Evolutionary conservation across 2,113 vertebrate species (phyloP).

Genomic region (Saccopteryx bilineata): DNA sequence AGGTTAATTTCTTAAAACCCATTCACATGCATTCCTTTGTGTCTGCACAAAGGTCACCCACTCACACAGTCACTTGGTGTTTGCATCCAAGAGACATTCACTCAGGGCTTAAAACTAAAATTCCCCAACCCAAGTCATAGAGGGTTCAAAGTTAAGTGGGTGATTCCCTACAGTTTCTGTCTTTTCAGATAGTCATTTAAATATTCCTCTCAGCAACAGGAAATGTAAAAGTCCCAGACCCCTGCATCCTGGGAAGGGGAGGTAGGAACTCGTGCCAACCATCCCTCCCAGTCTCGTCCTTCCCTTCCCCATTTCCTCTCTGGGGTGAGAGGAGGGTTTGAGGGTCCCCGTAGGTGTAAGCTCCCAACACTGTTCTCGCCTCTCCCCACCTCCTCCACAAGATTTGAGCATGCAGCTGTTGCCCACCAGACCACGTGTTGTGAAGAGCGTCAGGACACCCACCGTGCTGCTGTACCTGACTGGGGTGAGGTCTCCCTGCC

Average conservation of each 20-base stretch:
- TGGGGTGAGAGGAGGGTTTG: not conserved
- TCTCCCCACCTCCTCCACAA: accelerated
- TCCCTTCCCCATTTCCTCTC: not conserved
- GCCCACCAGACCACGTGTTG: accelerated
- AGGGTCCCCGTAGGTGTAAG: not conserved
- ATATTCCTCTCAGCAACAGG: not conserved
- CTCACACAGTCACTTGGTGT: too few relatives aligned
- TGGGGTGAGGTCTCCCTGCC: accelerated
- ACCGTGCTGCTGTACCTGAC: not conserved
- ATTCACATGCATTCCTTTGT: too few relatives aligned
- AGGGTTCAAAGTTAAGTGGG: too few relatives aligned
- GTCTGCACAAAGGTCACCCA: too few relatives aligned
- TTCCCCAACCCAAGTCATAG: too few relatives aligned
- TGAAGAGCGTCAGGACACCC: accelerated
- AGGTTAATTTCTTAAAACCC: too few relatives aligned
- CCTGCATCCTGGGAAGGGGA: not conserved
- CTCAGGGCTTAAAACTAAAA: too few relatives aligned
- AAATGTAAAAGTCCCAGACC: not conserved
- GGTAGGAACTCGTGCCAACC: accelerated
- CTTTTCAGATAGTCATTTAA: not conserved
- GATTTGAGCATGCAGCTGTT: not conserved
- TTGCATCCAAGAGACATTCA: too few relatives aligned
- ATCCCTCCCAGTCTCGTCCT: not conserved
- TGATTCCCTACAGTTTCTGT: not conserved
- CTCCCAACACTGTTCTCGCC: accelerated